Percentiles rank a stretch among this genome's conserved stretches.
phyloP scores from a whole-genome alignment of 2,113 vertebrate genomes.

The Pseudorasbora parva region DNA sequence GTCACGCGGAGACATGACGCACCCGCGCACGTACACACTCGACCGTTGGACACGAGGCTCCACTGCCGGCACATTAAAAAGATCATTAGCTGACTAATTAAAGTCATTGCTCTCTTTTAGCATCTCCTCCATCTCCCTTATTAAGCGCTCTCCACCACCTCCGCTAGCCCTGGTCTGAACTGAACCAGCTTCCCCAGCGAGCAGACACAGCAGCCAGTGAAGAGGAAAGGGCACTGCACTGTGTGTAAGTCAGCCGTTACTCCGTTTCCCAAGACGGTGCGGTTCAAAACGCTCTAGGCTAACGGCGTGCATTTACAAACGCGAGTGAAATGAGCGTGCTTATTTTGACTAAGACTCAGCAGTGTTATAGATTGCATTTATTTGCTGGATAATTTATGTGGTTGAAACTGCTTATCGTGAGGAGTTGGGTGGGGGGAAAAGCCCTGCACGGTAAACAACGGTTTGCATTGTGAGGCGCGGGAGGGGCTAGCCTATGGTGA shows the following conservation, averaged over 20 bases:
- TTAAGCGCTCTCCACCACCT: slow-evolving; percentile 77
- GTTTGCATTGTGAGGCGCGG: slow-evolving; percentile 19
- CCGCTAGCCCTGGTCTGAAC: slow-evolving; percentile 66
- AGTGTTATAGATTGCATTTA: slow-evolving; percentile 20
- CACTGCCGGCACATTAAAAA: slow-evolving; percentile 77
- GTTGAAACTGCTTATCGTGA: slow-evolving; percentile 25
- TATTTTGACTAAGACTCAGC: slow-evolving; percentile 18
- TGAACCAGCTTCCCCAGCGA: slow-evolving; percentile 60
- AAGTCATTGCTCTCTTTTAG: slow-evolving; percentile 81
- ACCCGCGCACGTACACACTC: slow-evolving; percentile 30
- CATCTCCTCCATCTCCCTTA: slow-evolving; percentile 78
- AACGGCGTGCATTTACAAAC: slow-evolving; percentile 54
- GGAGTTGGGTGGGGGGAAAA: not conserved
- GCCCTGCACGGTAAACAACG: slow-evolving; percentile 12
- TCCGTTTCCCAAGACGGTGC: slow-evolving; percentile 74
- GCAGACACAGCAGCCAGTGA: slow-evolving; percentile 69
- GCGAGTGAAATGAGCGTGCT: slow-evolving; percentile 3
- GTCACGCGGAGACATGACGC: slow-evolving; percentile 49
- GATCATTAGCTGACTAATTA: slow-evolving; percentile 83
- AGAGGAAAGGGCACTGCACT: slow-evolving; percentile 71
- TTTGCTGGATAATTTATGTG: slow-evolving; percentile 31
- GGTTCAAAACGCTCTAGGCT: slow-evolving; percentile 64
- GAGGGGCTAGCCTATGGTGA: slow-evolving; percentile 5
- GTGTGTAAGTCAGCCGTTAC: slow-evolving; percentile 73
- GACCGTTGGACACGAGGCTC: slow-evolving; percentile 62